Percentiles rank a stretch among this genome's conserved stretches.
Conservation (phyloP, 2,888 invertebrate species). For the Conistra vaccinii region DNA sequence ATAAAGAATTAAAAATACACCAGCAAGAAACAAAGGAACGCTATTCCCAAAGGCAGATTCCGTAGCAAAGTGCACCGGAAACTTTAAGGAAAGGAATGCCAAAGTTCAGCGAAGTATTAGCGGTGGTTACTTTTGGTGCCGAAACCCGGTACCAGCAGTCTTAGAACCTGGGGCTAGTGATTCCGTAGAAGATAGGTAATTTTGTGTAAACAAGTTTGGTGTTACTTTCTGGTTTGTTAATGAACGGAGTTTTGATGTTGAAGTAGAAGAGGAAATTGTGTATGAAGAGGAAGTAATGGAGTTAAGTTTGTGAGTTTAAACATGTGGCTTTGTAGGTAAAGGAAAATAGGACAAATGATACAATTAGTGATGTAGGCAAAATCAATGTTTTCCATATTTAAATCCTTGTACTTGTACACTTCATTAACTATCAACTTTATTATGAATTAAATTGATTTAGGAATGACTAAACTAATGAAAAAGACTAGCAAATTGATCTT, state of each 20-base stretch:
- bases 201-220: slow-evolving; percentile 47
- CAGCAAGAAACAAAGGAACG: slow-evolving; percentile 49
- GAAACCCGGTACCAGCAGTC: slow-evolving; percentile 14
- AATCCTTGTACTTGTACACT: no score
- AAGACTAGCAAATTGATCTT: no score
- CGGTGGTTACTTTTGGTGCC: slow-evolving; percentile 33
- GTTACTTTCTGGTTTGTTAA: slow-evolving; percentile 33
- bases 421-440: not conserved
- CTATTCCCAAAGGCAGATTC: slow-evolving; percentile 56
- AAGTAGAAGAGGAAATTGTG: not conserved
- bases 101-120: slow-evolving; percentile 62
- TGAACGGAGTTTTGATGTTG: slow-evolving; percentile 45
- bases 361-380: not conserved
- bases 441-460: not conserved
- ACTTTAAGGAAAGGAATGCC: slow-evolving; percentile 59
- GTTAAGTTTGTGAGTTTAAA: not conserved
- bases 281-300: not conserved
- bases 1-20: slow-evolving; percentile 55
- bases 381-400: not conserved
- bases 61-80: slow-evolving; percentile 58
- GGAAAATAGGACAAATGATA: not conserved
- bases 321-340: not conserved
- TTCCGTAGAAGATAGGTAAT: slow-evolving; percentile 37
- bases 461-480: no score
- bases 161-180: slow-evolving; percentile 18